Percentiles rank a stretch among this genome's conserved stretches.
phyloP scores from a whole-genome alignment of 2,113 vertebrate species.

The Mormyrus iriodes region DNA sequence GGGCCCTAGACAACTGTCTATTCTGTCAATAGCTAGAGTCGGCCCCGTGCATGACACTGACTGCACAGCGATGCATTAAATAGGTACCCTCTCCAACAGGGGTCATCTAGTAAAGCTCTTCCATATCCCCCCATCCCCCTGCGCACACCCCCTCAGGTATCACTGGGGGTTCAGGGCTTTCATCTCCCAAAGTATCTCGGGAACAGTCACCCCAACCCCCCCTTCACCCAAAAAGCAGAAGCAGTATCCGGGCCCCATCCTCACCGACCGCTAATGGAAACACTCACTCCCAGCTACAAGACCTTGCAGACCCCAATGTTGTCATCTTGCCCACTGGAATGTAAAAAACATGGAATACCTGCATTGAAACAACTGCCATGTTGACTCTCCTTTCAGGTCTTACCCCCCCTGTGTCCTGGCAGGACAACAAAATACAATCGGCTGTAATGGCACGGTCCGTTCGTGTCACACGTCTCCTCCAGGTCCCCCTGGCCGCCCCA shows the following conservation, averaged over 20 bases:
- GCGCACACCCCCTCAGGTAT: not conserved
- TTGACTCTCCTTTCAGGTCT: not conserved
- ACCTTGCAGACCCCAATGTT: slow-evolving; percentile 37
- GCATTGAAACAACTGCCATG: not conserved
- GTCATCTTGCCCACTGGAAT: slow-evolving; percentile 54
- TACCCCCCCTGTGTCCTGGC: not conserved
- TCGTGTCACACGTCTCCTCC: not conserved
- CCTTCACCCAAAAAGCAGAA: not conserved
- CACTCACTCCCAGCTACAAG: slow-evolving; percentile 46
- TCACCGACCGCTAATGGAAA: slow-evolving; percentile 48
- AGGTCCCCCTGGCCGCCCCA: not conserved
- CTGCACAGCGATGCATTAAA: not conserved
- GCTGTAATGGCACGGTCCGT: slow-evolving; percentile 38
- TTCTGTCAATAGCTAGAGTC: not conserved
- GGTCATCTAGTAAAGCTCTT: not conserved
- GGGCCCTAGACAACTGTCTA: too few relatives aligned
- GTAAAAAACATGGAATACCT: slow-evolving; percentile 27
- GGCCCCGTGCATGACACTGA: not conserved
- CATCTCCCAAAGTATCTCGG: not conserved
- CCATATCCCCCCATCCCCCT: not conserved
- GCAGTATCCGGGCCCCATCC: not conserved
- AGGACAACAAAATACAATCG: slow-evolving; percentile 43
- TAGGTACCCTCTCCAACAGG: too few relatives aligned
- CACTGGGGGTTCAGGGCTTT: not conserved
- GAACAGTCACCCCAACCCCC: not conserved